Evolutionary conservation across 1,140 invertebrate species (phyloP).

Genomic region (Meloidogyne exigua): DNA sequence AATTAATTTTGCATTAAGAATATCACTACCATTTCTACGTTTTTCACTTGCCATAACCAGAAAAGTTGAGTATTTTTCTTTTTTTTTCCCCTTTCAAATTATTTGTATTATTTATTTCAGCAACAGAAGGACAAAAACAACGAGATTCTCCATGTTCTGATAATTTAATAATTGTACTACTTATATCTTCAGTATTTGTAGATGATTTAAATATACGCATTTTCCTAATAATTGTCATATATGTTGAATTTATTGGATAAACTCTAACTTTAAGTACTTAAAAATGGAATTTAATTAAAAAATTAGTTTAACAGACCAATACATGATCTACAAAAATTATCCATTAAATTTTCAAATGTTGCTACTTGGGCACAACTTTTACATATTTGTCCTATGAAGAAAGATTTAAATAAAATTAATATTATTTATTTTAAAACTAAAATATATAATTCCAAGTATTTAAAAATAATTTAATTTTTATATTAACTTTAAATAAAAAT

Average conservation of each 20-base stretch:
- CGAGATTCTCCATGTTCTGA: constrained; percentile 36
- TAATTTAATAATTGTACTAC: constrained; percentile 18
- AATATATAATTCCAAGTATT: no score
- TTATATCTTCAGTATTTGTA: background rate
- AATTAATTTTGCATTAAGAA: constrained; percentile 48
- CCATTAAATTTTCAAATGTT: constrained; percentile 73
- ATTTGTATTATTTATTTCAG: constrained; percentile 12
- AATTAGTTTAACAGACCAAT: constrained; percentile 67
- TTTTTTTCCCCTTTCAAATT: background rate
- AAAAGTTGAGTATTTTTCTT: constrained; percentile 35
- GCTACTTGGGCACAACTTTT: constrained; percentile 69
- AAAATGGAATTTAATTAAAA: constrained; percentile 16
- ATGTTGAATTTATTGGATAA: constrained; percentile 40
- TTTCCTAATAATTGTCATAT: constrained; percentile 23
- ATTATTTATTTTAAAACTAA: no score
- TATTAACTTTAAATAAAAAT: no score
- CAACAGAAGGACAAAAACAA: constrained; percentile 40
- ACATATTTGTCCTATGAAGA: constrained; percentile 67
- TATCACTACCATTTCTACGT: constrained; percentile 26
- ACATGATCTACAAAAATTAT: constrained; percentile 71
- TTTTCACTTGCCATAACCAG: constrained; percentile 55
- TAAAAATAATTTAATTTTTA: no score
- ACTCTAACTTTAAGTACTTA: constrained; percentile 46
- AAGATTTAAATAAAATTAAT: no score
- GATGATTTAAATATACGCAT: constrained; percentile 33